phyloP scores from a whole-genome alignment of 2,113 vertebrate species.

The Syngnathus floridae region DNA sequence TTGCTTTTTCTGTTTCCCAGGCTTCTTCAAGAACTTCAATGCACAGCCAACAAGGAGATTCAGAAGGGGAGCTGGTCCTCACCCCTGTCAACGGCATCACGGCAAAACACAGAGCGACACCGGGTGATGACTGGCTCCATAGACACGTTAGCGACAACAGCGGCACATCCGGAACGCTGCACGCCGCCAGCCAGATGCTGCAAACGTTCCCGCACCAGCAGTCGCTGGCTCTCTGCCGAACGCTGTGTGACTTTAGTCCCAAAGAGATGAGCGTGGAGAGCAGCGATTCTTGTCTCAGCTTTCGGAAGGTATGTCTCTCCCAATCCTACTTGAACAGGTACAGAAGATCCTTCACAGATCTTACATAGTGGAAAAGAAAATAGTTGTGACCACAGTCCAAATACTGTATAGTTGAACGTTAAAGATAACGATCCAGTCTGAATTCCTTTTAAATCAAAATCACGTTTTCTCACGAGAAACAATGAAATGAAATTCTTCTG shows the following conservation, averaged over 20 bases:
- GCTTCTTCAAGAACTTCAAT: conserved; percentile 70
- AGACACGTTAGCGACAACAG: conserved; percentile 67
- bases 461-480: too few relatives aligned
- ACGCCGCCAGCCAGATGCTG: conserved; percentile 69
- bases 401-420: too few relatives aligned
- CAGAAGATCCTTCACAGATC: too few relatives aligned
- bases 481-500: too few relatives aligned
- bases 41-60: conserved; percentile 70
- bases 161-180: conserved; percentile 64
- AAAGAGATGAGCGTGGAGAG: conserved; percentile 69
- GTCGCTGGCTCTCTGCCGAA: conserved; percentile 73
- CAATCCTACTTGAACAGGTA: not conserved
- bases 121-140: conserved; percentile 76
- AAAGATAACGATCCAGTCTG: too few relatives aligned
- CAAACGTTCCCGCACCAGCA: conserved; percentile 39
- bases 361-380: too few relatives aligned
- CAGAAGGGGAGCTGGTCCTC: conserved; percentile 72
- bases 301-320: conserved; percentile 73
- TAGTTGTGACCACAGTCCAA: too few relatives aligned
- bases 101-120: conserved; percentile 65
- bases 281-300: conserved; percentile 71
- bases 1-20: conserved; percentile 56
- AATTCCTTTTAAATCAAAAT: too few relatives aligned
- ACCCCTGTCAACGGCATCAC: conserved; percentile 72
- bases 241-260: conserved; percentile 76